These are phyloP conservation scores for Hyposoter dolosus DNA, from an alignment of 2,888 invertebrate genomes.

Conservation along the genomic window DNA sequence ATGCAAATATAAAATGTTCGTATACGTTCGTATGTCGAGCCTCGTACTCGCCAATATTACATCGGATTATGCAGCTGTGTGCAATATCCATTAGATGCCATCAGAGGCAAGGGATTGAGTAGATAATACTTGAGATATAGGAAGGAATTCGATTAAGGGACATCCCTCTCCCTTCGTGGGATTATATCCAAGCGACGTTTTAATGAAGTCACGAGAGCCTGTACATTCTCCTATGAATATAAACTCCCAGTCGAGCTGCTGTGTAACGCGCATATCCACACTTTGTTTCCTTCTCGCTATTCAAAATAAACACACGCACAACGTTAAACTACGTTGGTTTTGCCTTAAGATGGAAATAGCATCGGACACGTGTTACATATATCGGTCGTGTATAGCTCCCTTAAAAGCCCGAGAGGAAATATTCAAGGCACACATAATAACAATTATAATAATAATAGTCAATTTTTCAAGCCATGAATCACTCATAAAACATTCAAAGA, in stretches of 20 bases:
- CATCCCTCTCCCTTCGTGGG: conserved; percentile 42
- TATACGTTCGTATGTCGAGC: background rate
- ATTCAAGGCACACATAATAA: background rate
- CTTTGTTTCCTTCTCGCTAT: conserved; percentile 18
- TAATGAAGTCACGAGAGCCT: conserved; percentile 62
- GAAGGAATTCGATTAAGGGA: conserved; percentile 60
- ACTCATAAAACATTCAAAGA: background rate
- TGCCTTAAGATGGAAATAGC: conserved; percentile 38
- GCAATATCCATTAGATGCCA: conserved; percentile 56
- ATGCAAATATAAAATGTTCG: background rate
- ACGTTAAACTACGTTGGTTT: conserved; percentile 40
- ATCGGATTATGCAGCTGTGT: conserved; percentile 23
- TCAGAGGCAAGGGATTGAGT: conserved; percentile 40
- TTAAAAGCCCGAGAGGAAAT: conserved; percentile 46
- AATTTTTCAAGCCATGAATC: background rate
- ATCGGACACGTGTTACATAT: conserved; percentile 15
- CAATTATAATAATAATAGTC: background rate
- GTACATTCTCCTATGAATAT: conserved; percentile 2
- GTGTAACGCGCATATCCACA: background rate
- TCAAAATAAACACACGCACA: conserved; percentile 6
- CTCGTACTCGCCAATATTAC: conserved; percentile 1
- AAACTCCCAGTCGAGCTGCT: conserved; percentile 15
- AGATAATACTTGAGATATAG: conserved; percentile 50
- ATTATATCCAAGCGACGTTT: conserved; percentile 62
- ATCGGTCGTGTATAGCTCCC: conserved; percentile 30